A percentile compares a stretch with the other conserved stretches of the same genome.
phyloP scores from a whole-genome alignment of 2,113 vertebrate genomes.

The Clarias magur region DNA sequence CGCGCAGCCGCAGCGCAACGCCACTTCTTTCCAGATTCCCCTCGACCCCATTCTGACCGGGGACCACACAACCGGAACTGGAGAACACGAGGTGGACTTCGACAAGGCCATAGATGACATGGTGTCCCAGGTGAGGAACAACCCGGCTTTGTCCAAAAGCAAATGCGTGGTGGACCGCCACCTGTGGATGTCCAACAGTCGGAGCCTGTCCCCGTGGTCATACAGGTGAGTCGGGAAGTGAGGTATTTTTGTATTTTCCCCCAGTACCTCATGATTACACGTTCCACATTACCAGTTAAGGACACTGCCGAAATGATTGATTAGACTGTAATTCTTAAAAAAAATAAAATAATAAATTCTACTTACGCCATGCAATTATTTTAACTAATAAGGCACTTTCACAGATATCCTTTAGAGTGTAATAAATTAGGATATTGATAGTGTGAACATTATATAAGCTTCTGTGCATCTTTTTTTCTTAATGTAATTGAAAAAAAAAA shows the following conservation, averaged over 20 bases:
- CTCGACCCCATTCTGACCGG: constrained; percentile 56
- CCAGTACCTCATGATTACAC: not conserved
- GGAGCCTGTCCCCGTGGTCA: constrained; percentile 83
- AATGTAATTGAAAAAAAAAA: not conserved
- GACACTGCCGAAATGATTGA: not conserved
- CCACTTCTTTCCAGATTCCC: constrained; percentile 44
- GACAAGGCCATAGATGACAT: constrained; percentile 80
- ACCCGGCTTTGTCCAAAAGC: constrained; percentile 68
- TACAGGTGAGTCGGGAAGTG: constrained; percentile 76
- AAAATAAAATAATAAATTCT: not conserved
- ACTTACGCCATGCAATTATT: not conserved
- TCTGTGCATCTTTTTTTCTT: not conserved
- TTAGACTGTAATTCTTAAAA: not conserved
- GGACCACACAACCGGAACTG: constrained; percentile 34
- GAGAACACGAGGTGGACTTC: constrained; percentile 71
- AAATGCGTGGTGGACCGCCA: constrained; percentile 81
- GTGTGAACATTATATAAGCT: not conserved
- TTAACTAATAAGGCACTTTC: not conserved
- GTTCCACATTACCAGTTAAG: not conserved
- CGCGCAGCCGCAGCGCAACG: constrained; percentile 35
- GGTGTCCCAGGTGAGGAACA: constrained; percentile 79
- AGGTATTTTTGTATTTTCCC: not conserved
- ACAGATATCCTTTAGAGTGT: not conserved
- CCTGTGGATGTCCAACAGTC: constrained; percentile 82
- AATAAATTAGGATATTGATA: not conserved